A percentile compares a stretch with the other conserved stretches of the same genome.
Conservation (phyloP, 2,113 vertebrate species). For the Thermophis baileyi region DNA sequence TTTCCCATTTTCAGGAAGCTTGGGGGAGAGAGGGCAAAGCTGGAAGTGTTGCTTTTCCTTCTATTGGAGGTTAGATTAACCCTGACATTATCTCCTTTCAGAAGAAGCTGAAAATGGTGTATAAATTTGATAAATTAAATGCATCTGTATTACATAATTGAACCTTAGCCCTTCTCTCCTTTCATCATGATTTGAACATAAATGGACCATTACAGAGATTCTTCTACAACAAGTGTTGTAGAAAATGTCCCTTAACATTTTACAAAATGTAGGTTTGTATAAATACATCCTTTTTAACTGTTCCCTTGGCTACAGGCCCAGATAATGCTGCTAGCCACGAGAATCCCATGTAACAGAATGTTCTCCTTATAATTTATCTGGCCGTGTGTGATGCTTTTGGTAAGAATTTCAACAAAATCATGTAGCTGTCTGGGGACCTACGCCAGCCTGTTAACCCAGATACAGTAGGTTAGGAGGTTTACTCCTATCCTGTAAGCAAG, state of each 20-base stretch:
- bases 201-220: not conserved
- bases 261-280: not conserved
- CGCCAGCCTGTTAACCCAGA: no score
- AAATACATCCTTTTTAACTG: not conserved
- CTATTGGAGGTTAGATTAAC: not conserved
- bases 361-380: not conserved
- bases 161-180: not conserved
- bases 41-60: not conserved
- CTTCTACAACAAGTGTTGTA: no score
- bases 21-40: not conserved
- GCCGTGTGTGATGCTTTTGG: not conserved
- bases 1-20: not conserved
- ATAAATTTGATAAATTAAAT: not conserved
- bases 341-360: not conserved
- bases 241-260: constrained; percentile 14
- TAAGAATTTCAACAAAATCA: not conserved
- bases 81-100: not conserved
- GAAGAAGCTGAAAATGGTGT: not conserved
- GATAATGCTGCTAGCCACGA: not conserved
- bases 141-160: not conserved
- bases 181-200: not conserved
- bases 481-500: not conserved
- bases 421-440: not conserved
- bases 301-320: constrained; percentile 10
- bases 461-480: not conserved